phyloP scores from a whole-genome alignment of 1,140 invertebrate species.

The Cherax quadricarinatus region DNA sequence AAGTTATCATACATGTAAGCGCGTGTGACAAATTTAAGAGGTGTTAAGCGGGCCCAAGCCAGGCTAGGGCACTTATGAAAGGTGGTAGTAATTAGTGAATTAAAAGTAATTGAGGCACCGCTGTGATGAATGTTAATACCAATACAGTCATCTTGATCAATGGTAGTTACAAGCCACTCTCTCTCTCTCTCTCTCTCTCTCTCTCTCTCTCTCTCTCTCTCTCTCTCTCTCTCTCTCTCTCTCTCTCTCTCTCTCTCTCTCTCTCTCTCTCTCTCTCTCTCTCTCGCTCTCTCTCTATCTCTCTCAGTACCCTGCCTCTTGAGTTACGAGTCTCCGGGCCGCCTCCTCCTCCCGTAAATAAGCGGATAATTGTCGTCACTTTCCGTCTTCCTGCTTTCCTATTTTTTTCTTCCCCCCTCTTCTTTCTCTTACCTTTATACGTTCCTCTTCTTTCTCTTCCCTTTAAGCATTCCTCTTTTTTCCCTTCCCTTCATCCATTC shows the following conservation, averaged over 20 bases:
- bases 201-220: constrained; percentile 30
- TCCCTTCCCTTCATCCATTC: neutral
- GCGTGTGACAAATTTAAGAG: too few species aligned
- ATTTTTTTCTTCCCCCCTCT: neutral
- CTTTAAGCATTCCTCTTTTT: neutral
- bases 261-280: constrained; percentile 28
- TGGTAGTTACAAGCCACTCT: neutral
- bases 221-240: constrained; percentile 10
- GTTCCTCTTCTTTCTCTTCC: too few species aligned
- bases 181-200: constrained; percentile 34
- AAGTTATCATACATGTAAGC: too few species aligned
- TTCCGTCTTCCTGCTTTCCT: neutral
- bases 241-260: neutral
- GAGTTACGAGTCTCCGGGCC: neutral
- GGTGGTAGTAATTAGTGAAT: neutral
- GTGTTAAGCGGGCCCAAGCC: too few species aligned
- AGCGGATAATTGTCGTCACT: constrained; percentile 41
- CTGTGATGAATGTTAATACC: neutral
- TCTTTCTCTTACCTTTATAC: neutral
- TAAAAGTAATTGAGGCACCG: neutral
- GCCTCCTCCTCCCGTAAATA: constrained; percentile 5
- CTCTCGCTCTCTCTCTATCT: neutral
- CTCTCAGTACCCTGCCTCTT: neutral
- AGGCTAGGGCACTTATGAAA: neutral
- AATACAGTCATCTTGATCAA: neutral